Evolutionary conservation across 2,888 invertebrate genomes (phyloP).

Genomic region (Drosophila pseudotakahashii): DNA sequence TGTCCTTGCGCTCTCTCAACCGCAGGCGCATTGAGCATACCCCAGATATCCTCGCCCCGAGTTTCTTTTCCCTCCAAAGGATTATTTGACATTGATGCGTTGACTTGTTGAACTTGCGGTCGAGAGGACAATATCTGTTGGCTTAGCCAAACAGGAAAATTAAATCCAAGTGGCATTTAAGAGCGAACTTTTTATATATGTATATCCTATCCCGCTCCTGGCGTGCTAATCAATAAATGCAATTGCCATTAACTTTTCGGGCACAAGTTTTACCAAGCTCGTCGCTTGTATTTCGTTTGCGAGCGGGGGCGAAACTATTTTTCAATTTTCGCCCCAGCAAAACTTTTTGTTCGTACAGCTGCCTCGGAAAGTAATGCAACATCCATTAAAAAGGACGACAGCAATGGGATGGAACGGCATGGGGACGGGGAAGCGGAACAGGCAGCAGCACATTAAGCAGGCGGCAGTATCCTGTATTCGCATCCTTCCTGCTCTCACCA

Average conservation of each 20-base stretch:
- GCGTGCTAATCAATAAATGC: constrained; percentile 59
- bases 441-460: constrained; percentile 51
- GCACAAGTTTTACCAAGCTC: constrained; percentile 37
- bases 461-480: constrained; percentile 11
- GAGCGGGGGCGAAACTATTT: constrained; percentile 59
- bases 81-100: constrained; percentile 61
- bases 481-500: constrained; percentile 6
- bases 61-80: constrained; percentile 14
- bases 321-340: constrained; percentile 60
- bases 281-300: constrained; percentile 18
- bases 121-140: constrained; percentile 22
- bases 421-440: constrained; percentile 6
- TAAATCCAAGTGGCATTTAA: constrained; percentile 24
- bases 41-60: not conserved
- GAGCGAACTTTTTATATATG: constrained; percentile 13
- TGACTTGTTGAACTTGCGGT: constrained; percentile 51
- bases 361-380: constrained; percentile 66
- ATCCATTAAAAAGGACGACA: constrained; percentile 64
- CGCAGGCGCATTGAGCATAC: constrained; percentile 38
- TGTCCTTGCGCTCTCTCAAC: constrained; percentile 40
- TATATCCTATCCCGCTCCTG: constrained; percentile 1
- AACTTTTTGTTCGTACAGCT: constrained; percentile 48
- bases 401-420: constrained; percentile 13
- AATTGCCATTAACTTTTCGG: constrained; percentile 48
- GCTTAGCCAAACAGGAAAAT: constrained; percentile 21